Evolutionary conservation across 2,888 invertebrate species (phyloP), one percentile per base, ranked within the genome.

Genomic region (Andrena fulva): DNA sequence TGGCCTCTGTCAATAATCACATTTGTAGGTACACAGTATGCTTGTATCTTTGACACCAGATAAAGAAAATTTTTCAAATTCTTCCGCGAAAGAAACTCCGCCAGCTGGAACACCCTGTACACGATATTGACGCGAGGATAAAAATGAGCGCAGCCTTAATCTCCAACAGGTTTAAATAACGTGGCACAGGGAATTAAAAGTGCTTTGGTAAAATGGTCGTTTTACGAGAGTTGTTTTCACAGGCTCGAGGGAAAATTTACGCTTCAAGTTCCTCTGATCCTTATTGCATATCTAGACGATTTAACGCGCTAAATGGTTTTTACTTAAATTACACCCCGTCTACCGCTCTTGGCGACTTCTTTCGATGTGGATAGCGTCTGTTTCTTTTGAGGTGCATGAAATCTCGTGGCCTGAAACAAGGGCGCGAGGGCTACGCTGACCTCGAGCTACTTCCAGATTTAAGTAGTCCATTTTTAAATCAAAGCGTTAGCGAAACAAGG

Each of bases 191-290:
- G 60, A 69, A 80, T 73, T 80, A 62, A 73, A 73, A 74, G 67
- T 69, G 62, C 66, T 73, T 84, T 31, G 42, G 50, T n/a, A 83
- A 71, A 77, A 85, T 75, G 50, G 66, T 63, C 74, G 33, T 70
- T 84, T 84, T 71, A 69, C 75, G 80, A 74, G 73, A 80, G 62
- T 84, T 80, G 77, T 80, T 84, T 85, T 73, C 72, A 31, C 48
- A 24, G 62, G 20, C 54, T 27, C n/a, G 20, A 2, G 8, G 8
- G 20, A 35, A 64, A 69, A 85, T 85, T 85, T 84, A 85, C 78
- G 84, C 20, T 31, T 12, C 7, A 85, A 85, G 59, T 85, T 84
- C 72, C 8, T 54, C 59, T 27, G 27, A 31, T 77, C 66, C 60
- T 78, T 77, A 63, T 64, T 77, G 78, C 81, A 56, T 70, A 75